phyloP scores from a whole-genome alignment of 2,888 invertebrate genomes.

The Eupithecia subumbrata region DNA sequence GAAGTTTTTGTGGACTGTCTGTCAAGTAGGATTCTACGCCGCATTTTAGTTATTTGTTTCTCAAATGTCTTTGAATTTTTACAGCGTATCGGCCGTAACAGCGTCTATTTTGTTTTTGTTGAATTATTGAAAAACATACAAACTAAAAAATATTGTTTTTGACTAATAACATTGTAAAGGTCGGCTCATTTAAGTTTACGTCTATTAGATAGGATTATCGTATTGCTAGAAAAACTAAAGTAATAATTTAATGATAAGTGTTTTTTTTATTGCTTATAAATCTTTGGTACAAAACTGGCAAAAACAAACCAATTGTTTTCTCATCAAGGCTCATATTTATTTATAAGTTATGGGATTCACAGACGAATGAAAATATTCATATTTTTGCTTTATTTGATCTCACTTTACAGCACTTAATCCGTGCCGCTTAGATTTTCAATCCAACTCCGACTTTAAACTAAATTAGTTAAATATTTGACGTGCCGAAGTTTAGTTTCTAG shows the following conservation, averaged over 20 bases:
- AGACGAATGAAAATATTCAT: background rate
- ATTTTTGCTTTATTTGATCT: background rate
- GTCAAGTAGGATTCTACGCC: conserved; percentile 12
- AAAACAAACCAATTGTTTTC: background rate
- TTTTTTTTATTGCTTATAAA: background rate
- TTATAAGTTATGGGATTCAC: background rate
- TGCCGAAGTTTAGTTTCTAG: too few species aligned
- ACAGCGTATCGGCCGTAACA: conserved; percentile 12
- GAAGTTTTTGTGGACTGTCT: conserved; percentile 33
- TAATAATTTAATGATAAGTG: background rate
- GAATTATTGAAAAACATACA: background rate
- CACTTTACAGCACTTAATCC: too few species aligned
- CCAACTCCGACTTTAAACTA: background rate
- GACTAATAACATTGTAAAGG: conserved; percentile 2
- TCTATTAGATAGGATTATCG: background rate
- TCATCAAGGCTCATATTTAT: background rate
- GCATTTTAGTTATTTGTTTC: conserved; percentile 15
- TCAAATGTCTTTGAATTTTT: conserved; percentile 3
- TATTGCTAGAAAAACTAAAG: background rate
- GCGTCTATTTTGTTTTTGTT: conserved; percentile 11
- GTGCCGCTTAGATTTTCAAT: background rate
- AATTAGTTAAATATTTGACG: background rate
- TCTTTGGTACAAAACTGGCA: background rate
- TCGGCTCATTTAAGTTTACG: background rate
- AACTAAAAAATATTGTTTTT: background rate